A percentile compares a stretch with the other conserved stretches of the same genome.
These are phyloP conservation scores for Mercenaria mercenaria DNA, from an alignment of 1,140 invertebrate genomes.

Conservation along the genomic window DNA sequence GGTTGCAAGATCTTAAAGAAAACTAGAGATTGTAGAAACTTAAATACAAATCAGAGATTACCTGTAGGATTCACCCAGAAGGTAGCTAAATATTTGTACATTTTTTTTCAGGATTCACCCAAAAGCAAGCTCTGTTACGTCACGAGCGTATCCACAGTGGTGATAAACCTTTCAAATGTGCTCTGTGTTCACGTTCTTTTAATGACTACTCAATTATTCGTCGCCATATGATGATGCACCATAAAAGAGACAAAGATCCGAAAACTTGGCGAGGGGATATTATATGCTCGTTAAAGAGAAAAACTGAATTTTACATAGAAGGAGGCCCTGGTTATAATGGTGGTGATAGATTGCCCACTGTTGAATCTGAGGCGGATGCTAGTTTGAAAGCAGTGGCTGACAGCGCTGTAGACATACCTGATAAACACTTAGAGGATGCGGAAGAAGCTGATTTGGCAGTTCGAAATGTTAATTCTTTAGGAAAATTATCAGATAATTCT, in stretches of 20 bases:
- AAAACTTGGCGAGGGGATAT: slow-evolving; percentile 75
- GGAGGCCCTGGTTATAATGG: slow-evolving; percentile 46
- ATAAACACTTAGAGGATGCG: background rate
- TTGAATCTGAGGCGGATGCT: background rate
- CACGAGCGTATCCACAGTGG: slow-evolving; percentile 83
- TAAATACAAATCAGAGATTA: too few relatives aligned
- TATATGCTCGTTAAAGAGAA: slow-evolving; percentile 40
- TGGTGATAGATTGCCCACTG: slow-evolving; percentile 29
- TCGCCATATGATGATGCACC: slow-evolving; percentile 82
- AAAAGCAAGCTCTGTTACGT: slow-evolving; percentile 80
- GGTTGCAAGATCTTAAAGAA: too few relatives aligned
- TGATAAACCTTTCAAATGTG: slow-evolving; percentile 83
- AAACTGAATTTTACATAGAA: slow-evolving; percentile 60
- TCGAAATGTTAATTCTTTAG: background rate
- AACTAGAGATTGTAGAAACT: too few relatives aligned
- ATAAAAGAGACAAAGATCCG: slow-evolving; percentile 76
- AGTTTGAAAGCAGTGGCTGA: background rate
- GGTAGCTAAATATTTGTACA: background rate
- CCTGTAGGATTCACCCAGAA: too few relatives aligned
- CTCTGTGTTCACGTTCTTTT: slow-evolving; percentile 78
- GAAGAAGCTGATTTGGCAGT: background rate
- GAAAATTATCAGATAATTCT: background rate
- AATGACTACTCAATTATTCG: slow-evolving; percentile 82
- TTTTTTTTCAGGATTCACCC: slow-evolving; percentile 78
- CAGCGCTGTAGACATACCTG: background rate